Evolutionary conservation across 2,113 vertebrate genomes (phyloP), one percentile per base, ranked within the genome.

Genomic region (Rousettus leschenaultii): DNA sequence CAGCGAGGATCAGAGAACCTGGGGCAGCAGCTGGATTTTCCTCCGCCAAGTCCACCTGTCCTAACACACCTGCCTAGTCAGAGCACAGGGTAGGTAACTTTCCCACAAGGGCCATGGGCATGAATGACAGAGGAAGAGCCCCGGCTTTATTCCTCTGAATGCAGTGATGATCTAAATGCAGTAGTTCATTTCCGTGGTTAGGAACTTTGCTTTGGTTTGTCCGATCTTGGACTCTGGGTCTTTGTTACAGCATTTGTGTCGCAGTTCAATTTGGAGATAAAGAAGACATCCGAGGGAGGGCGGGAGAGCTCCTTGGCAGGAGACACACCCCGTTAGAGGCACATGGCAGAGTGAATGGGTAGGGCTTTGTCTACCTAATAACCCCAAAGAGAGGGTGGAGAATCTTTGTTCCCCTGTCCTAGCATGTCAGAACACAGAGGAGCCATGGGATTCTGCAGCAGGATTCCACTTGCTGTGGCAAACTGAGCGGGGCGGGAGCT

Each of bases 101-200:
- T 79, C 48, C 35, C 65, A 55, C 0, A 0, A 38, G 33, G 63
- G 30, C 14, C 1, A 0, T 24, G 18, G 6, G 4, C 0, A 7
- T 5, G 16, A 30, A 33, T 3, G 0, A 68, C 79, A 18, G 3
- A 79, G 65, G 63, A 71, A 13, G 28, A 14, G 28, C 16, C 55
- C 45, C 22, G 2, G 13, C 85, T 73, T 48, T 4, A 8, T 30
- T n/a, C n/a, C 6, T 22, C n/a, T 28, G 30, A 38, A 53, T 15
- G 16, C 48, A 9, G 53, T 38, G 68, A 15, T 61, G 45, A 21
- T 22, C 61, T 68, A 18, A 33, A 45, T 0, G 30, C 21, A 6
- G 16, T 1, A 3, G 18, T 30, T 87, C 22, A 15, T 79, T 79
- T 45, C 80, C 33, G 22, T 30, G 43, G 61, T 45, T 24, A 48